Conservation (phyloP, 2,797 vertebrate genomes). For the Hozukius guyotensis region DNA sequence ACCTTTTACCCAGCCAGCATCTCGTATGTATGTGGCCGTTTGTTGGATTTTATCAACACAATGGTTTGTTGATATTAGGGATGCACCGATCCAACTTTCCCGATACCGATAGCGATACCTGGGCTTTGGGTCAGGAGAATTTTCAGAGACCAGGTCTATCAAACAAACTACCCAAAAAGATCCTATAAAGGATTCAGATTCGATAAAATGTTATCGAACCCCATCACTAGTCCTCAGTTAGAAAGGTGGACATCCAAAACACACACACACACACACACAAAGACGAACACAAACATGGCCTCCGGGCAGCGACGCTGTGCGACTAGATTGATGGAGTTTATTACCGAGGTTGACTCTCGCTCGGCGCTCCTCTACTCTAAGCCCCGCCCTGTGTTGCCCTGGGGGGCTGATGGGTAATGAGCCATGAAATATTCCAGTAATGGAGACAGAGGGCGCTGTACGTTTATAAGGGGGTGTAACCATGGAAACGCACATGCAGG, state of each 20-base stretch:
- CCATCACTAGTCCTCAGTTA: background rate
- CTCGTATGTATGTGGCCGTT: background rate
- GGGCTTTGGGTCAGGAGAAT: no score
- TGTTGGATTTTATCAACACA: background rate
- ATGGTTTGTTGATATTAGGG: background rate
- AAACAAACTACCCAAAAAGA: background rate
- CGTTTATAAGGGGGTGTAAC: slow-evolving; percentile 11
- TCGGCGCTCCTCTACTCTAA: slow-evolving; percentile 23
- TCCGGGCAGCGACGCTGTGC: slow-evolving; percentile 11
- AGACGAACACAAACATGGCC: background rate
- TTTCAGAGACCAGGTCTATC: background rate
- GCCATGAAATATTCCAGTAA: slow-evolving; percentile 66
- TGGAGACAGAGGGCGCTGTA: slow-evolving; percentile 44
- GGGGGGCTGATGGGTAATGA: slow-evolving; percentile 59
- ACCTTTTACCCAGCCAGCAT: background rate
- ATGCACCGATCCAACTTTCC: no score
- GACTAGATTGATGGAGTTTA: slow-evolving; percentile 56
- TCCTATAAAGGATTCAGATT: background rate
- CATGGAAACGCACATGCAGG: slow-evolving; percentile 36
- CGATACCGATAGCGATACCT: no score
- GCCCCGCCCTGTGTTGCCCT: slow-evolving; percentile 31
- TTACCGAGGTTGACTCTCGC: slow-evolving; percentile 29
- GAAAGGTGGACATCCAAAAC: background rate
- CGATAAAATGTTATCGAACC: background rate
- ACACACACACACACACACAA: background rate